Percentiles rank a stretch among this genome's conserved stretches.
These are phyloP conservation scores for Galaxias olidus DNA, from an alignment of 2,797 vertebrate species.

Conservation along the genomic window DNA sequence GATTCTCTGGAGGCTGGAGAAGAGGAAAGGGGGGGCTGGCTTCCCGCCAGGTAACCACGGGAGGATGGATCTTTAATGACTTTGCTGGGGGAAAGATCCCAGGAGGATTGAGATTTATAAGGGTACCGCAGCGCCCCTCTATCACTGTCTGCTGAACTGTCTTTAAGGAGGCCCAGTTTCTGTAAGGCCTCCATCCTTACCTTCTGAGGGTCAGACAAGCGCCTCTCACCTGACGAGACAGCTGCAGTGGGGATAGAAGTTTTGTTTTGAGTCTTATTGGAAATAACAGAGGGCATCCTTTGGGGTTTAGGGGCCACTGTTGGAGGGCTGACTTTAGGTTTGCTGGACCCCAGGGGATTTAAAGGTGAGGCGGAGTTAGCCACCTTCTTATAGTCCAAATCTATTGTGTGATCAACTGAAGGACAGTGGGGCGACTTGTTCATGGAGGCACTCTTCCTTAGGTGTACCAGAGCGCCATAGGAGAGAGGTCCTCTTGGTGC, in stretches of 20 bases:
- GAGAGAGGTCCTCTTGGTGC: slow-evolving; percentile 69
- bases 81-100: slow-evolving; percentile 28
- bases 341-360: background rate
- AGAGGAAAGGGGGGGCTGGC: slow-evolving; percentile 26
- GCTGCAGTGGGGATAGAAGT: slow-evolving; percentile 13
- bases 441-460: slow-evolving; percentile 62
- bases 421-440: slow-evolving; percentile 69
- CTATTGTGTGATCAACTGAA: slow-evolving; percentile 62
- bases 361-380: slow-evolving; percentile 12
- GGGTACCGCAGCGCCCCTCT: slow-evolving; percentile 3
- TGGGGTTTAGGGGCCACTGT: slow-evolving; percentile 82
- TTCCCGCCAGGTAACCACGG: slow-evolving; percentile 39
- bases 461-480: slow-evolving; percentile 70
- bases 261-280: slow-evolving; percentile 61
- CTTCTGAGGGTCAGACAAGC: slow-evolving; percentile 55
- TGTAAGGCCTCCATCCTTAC: slow-evolving; percentile 84
- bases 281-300: slow-evolving; percentile 72
- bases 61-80: slow-evolving; percentile 16
- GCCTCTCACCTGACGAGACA: slow-evolving; percentile 35
- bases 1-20: slow-evolving; percentile 33
- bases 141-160: slow-evolving; percentile 49
- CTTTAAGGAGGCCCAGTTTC: slow-evolving; percentile 86
- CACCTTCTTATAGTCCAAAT: slow-evolving; percentile 25
- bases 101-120: slow-evolving; percentile 21
- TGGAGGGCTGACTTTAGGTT: slow-evolving; percentile 66